phyloP scores from a whole-genome alignment of 2,113 vertebrate genomes.

The Cariama cristata region DNA sequence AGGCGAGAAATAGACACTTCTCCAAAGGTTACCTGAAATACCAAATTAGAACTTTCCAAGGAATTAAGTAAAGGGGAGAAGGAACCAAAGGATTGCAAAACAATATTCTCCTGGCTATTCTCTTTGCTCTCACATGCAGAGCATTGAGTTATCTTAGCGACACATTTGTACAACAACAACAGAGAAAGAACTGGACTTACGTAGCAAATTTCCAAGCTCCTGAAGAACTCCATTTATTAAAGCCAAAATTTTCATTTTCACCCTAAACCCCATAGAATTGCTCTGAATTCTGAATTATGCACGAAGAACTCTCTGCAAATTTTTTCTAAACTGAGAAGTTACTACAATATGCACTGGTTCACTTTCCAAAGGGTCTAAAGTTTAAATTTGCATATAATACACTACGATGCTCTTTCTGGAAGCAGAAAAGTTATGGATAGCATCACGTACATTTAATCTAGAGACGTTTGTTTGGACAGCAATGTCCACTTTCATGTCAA shows the following conservation, averaged over 20 bases:
- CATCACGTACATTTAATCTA: not conserved
- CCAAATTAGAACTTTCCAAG: fast-evolving
- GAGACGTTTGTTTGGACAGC: not conserved
- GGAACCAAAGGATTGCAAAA: not conserved
- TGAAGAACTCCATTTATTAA: not conserved
- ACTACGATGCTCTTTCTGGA: not conserved
- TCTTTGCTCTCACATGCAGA: not conserved
- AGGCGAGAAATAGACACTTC: not conserved
- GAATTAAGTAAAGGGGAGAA: not conserved
- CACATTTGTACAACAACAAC: not conserved
- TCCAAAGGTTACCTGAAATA: not conserved
- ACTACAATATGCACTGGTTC: not conserved
- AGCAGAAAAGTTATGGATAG: not conserved
- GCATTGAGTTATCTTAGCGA: not conserved
- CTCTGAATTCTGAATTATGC: not conserved
- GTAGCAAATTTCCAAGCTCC: not conserved
- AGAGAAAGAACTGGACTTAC: not conserved
- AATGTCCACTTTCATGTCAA: not conserved
- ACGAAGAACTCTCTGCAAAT: not conserved
- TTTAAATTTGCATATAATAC: not conserved
- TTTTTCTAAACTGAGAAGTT: not conserved
- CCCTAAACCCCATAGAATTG: not conserved
- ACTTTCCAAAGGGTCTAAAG: not conserved
- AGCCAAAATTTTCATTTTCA: not conserved
- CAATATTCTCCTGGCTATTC: not conserved